Evolutionary conservation across 2,888 invertebrate genomes (phyloP), one percentile per base, ranked within the genome.

Genomic region (Dicyrtomina minuta): DNA sequence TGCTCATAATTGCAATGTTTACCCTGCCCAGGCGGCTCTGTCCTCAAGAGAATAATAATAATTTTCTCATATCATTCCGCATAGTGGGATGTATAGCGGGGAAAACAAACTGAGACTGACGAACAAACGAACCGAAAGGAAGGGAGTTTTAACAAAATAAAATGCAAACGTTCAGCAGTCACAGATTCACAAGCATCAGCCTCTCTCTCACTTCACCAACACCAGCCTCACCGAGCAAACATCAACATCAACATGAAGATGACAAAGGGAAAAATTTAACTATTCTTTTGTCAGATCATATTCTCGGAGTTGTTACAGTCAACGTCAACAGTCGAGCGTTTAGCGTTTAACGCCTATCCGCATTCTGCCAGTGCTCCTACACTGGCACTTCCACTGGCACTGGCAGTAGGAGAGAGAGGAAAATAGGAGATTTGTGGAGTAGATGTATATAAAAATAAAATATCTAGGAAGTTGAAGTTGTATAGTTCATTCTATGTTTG

Each of bases 61-160:
- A 33, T 33, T 33, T 33, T 33, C 33, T 33, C 33, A 33, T 33
- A 33, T 33, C 33, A 33, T 33, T 33, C 33, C 33, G 4, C 3
- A 5, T 33, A 33, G 33, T 33, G 3, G 3, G 33, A 33, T 33
- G 33, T 33, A n/a, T n/a, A 33, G 33, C 8, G 33, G 3, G 3
- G 33, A 33, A 33, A 33, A 33, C 33, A 33, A 33, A 33, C 33
- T 33, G 33, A 44, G 44, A 49, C 17, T 49, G 17, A 49, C 6
- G 46, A 46, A 44, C 43, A 61, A 46, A 61, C 46, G 49, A 46
- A 62, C 62, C 62, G 49, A 49, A 62, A 49, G 26, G 62, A 49
- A 22, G 24, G 8, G 3, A 33, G 53, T 49, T 49, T 53, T 53
- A 53, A 53, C 53, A 53, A 53, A 53, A 53, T 53, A 53, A 53